Evolutionary conservation across 2,888 invertebrate species (phyloP).

Genomic region (Drosophila conformis): DNA sequence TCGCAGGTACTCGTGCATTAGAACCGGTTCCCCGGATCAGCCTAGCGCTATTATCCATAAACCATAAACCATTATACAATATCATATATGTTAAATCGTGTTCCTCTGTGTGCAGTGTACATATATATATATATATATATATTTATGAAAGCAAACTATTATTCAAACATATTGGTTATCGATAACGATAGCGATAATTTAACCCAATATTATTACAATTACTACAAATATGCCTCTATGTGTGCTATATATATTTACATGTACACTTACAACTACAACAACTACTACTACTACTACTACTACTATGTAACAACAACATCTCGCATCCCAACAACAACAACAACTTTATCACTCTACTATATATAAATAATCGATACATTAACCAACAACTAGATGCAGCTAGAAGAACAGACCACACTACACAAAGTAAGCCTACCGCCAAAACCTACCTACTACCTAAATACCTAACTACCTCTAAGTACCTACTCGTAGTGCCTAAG

Average conservation of each 20-base stretch:
- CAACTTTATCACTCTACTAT: slow-evolving; percentile 57
- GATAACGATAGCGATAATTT: slow-evolving; percentile 35
- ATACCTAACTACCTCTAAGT: slow-evolving; percentile 27
- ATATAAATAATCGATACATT: slow-evolving; percentile 68
- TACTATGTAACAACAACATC: slow-evolving; percentile 45
- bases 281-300: slow-evolving; percentile 46
- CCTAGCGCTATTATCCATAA: slow-evolving; percentile 18
- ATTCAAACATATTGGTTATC: slow-evolving; percentile 41
- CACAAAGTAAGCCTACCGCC: slow-evolving; percentile 83
- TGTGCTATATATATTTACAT: slow-evolving; percentile 79
- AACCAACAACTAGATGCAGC: slow-evolving; percentile 82
- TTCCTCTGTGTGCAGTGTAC: slow-evolving; percentile 59
- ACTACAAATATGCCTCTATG: slow-evolving; percentile 63
- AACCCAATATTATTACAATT: slow-evolving; percentile 40
- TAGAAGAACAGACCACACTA: slow-evolving; percentile 84
- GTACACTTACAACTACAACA: slow-evolving; percentile 64
- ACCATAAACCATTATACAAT: slow-evolving; percentile 37
- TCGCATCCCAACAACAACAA: slow-evolving; percentile 71
- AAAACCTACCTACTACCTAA: slow-evolving; percentile 39
- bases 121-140: slow-evolving; percentile 39
- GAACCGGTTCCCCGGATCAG: slow-evolving; percentile 65
- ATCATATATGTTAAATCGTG: slow-evolving; percentile 39
- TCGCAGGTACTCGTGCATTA: slow-evolving; percentile 88
- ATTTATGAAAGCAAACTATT: slow-evolving; percentile 19
- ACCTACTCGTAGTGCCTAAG: slow-evolving; percentile 37